A percentile compares a stretch with the other conserved stretches of the same genome.
Conservation (phyloP, 2,888 invertebrate genomes). For the Lissocephala sabroskyi region DNA sequence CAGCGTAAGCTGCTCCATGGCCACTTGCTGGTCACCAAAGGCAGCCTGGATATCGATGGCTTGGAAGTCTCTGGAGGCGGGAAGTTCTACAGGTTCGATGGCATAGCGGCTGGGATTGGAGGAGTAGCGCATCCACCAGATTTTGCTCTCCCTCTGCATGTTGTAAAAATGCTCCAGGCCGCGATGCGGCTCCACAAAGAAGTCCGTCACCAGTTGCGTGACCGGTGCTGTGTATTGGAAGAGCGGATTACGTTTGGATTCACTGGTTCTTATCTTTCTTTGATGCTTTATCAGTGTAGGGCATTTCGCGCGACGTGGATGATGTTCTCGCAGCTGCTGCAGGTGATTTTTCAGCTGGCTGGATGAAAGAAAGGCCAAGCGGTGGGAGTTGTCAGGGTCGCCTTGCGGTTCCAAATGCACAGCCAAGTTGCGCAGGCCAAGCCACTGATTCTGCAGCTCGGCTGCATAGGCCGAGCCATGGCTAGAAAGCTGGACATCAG, state of each 20-base stretch:
- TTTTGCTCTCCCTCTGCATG: slow-evolving; percentile 83
- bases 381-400: slow-evolving; percentile 5
- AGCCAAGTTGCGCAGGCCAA: slow-evolving; percentile 29
- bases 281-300: slow-evolving; percentile 56
- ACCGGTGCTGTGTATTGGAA: slow-evolving; percentile 3
- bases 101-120: slow-evolving; percentile 81
- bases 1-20: slow-evolving; percentile 77
- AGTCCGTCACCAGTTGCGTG: slow-evolving; percentile 53
- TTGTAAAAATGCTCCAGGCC: slow-evolving; percentile 80
- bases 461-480: slow-evolving; percentile 46
- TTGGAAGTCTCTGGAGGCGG: slow-evolving; percentile 37
- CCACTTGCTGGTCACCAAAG: slow-evolving; percentile 77
- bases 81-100: slow-evolving; percentile 70
- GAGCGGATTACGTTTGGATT: background rate
- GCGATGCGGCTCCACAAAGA: slow-evolving; percentile 51
- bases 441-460: slow-evolving; percentile 52
- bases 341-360: slow-evolving; percentile 53
- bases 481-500: slow-evolving; percentile 25
- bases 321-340: slow-evolving; percentile 26
- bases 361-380: slow-evolving; percentile 54
- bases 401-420: slow-evolving; percentile 12
- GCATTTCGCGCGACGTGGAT: slow-evolving; percentile 47
- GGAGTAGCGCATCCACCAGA: slow-evolving; percentile 90
- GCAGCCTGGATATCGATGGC: slow-evolving; percentile 78
- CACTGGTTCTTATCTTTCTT: background rate